Evolutionary conservation across 2,797 vertebrate species (phyloP).

Genomic region (Paedocypris micromegethes): DNA sequence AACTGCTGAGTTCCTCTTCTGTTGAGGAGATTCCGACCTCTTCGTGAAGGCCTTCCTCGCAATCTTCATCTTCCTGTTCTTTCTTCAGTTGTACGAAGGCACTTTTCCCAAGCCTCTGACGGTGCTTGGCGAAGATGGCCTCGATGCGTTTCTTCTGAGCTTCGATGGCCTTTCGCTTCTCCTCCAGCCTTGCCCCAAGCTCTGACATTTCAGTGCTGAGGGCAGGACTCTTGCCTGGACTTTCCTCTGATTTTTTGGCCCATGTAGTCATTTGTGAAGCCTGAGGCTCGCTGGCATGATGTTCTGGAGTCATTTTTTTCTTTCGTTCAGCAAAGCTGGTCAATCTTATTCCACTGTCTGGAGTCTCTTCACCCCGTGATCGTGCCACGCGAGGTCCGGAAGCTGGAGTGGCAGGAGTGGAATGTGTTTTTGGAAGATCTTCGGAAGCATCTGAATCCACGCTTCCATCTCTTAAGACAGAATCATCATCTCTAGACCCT

Average conservation of each 20-base stretch:
- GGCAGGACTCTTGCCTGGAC: slow-evolving; percentile 69
- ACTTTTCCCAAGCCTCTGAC: slow-evolving; percentile 83
- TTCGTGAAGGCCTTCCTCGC: slow-evolving; percentile 12
- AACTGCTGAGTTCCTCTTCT: slow-evolving; percentile 59
- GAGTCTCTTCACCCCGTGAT: slow-evolving; percentile 51
- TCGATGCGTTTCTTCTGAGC: slow-evolving; percentile 92
- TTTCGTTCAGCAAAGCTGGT: slow-evolving; percentile 87
- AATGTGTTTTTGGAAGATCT: slow-evolving; percentile 70
- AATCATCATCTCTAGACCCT: slow-evolving; percentile 77
- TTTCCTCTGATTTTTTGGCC: slow-evolving; percentile 67
- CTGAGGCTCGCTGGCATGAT: slow-evolving; percentile 48
- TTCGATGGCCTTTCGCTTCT: slow-evolving; percentile 86
- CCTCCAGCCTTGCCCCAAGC: slow-evolving; percentile 80
- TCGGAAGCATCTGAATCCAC: slow-evolving; percentile 79
- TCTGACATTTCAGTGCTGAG: slow-evolving; percentile 84
- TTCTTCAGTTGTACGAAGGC: slow-evolving; percentile 85
- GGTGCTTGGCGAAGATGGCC: slow-evolving; percentile 87
- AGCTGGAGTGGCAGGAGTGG: slow-evolving; percentile 61
- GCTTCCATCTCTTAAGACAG: slow-evolving; percentile 76
- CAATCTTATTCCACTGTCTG: slow-evolving; percentile 81
- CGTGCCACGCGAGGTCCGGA: slow-evolving; percentile 46
- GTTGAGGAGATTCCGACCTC: slow-evolving; percentile 52
- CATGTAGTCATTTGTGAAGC: slow-evolving; percentile 56
- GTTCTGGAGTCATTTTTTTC: slow-evolving; percentile 72
- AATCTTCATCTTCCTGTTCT: slow-evolving; percentile 63